Evolutionary conservation across 2,888 invertebrate species (phyloP).

Genomic region (Nasonia oneida): DNA sequence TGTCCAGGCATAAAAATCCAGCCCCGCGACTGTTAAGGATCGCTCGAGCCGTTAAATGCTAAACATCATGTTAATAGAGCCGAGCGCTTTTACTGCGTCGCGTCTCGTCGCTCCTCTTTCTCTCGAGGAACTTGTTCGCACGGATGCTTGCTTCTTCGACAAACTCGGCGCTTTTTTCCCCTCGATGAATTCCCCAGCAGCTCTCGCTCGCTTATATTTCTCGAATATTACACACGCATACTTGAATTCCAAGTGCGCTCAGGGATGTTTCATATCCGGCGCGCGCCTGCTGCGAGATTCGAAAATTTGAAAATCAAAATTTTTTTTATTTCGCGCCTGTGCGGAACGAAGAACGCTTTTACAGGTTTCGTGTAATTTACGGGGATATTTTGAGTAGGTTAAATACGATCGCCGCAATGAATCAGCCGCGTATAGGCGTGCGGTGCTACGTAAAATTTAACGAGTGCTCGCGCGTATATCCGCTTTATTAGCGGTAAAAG

Average conservation of each 20-base stretch:
- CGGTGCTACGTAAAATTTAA: neutral
- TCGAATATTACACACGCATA: neutral
- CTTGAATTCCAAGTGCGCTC: too few relatives aligned
- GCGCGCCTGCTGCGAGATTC: neutral
- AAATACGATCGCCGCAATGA: neutral
- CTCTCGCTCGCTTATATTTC: too few relatives aligned
- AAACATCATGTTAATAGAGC: slow-evolving; percentile 44
- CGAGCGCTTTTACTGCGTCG: slow-evolving; percentile 11
- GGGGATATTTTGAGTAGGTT: neutral
- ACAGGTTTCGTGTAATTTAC: neutral
- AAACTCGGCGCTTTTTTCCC: neutral
- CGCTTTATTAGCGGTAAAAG: slow-evolving; percentile 1
- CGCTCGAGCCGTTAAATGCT: slow-evolving; percentile 41
- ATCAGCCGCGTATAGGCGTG: neutral
- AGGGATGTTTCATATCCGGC: neutral
- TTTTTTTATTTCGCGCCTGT: neutral
- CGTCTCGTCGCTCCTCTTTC: neutral
- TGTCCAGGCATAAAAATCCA: slow-evolving; percentile 44
- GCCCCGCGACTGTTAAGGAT: slow-evolving; percentile 26
- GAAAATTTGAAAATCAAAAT: slow-evolving; percentile 44
- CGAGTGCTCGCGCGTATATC: neutral
- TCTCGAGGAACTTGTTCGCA: slow-evolving; percentile 11
- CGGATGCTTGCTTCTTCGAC: slow-evolving; percentile 22
- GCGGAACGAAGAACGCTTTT: neutral
- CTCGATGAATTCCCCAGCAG: too few relatives aligned